phyloP scores from a whole-genome alignment of 2,888 invertebrate species.

The Pseudococcus jackbeardsleyi region DNA sequence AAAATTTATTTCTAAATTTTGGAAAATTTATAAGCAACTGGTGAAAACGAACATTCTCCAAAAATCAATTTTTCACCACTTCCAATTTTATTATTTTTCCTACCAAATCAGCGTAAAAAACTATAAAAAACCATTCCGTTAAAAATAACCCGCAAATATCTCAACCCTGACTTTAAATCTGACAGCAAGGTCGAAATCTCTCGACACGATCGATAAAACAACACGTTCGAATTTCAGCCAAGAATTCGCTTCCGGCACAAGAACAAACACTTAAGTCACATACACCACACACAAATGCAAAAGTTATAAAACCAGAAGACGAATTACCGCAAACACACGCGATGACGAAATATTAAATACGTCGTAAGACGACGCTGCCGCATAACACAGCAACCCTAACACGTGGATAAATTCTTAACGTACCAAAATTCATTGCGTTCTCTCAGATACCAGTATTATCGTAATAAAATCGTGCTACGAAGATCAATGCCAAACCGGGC shows the following conservation, averaged over 20 bases:
- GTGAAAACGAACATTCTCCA: too few species aligned
- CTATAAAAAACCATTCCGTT: too few species aligned
- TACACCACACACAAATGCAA: neutral
- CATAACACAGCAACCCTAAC: neutral
- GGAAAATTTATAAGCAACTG: too few species aligned
- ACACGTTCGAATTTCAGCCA: neutral
- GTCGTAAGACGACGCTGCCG: neutral
- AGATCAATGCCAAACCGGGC: neutral
- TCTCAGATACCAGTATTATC: neutral
- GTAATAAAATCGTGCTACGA: neutral
- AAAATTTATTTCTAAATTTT: too few species aligned
- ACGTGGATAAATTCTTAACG: conserved; percentile 4
- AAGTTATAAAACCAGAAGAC: neutral
- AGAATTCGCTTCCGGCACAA: neutral
- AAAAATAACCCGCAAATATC: too few species aligned
- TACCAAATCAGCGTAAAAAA: too few species aligned
- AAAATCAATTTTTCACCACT: too few species aligned
- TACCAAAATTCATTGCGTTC: neutral
- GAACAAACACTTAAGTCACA: neutral
- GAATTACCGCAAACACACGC: conserved; percentile 21
- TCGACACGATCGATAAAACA: neutral
- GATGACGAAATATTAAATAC: neutral
- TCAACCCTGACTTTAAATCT: too few species aligned
- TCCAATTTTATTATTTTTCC: too few species aligned
- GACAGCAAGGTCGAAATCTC: neutral